Conservation (phyloP, 2,113 vertebrate genomes). For the Poeciliopsis turrubarensis region DNA sequence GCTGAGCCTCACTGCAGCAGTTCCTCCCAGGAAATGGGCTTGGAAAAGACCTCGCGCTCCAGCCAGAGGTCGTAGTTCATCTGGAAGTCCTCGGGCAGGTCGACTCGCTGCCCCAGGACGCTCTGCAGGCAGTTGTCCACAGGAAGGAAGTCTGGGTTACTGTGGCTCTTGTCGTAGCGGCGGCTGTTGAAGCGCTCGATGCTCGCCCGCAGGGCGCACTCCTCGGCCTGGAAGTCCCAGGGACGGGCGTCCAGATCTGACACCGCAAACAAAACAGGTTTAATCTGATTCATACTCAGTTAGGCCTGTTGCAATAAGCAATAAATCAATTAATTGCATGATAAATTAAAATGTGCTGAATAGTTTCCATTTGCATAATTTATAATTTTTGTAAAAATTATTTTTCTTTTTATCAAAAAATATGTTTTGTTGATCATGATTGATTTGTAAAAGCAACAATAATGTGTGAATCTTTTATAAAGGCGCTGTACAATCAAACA, state of each 20-base stretch:
- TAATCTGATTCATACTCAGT: not conserved
- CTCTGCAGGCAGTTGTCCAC: conserved; percentile 99
- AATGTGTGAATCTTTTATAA: too few relatives aligned
- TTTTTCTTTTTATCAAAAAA: too few relatives aligned
- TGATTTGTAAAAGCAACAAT: too few relatives aligned
- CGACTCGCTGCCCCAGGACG: conserved; percentile 93
- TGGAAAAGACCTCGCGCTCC: conserved; percentile 97
- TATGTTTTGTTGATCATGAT: too few relatives aligned
- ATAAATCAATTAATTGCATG: too few relatives aligned
- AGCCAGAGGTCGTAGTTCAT: conserved; percentile 99
- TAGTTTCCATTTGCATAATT: too few relatives aligned
- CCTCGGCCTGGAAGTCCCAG: conserved; percentile 98
- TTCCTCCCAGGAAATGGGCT: conserved; percentile 98
- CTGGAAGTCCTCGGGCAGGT: conserved; percentile 96
- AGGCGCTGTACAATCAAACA: too few relatives aligned
- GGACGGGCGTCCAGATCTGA: conserved; percentile 95
- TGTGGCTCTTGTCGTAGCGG: conserved; percentile 90
- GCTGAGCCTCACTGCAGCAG: conserved; percentile 86
- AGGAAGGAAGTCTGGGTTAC: conserved; percentile 92
- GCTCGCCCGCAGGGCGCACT: conserved; percentile 94
- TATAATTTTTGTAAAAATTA: too few relatives aligned
- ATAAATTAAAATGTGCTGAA: too few relatives aligned
- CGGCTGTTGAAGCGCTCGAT: conserved; percentile 97
- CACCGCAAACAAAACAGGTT: conserved; percentile 14
- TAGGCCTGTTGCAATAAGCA: too few relatives aligned